Conservation (phyloP, 1,140 invertebrate genomes). For the Adoxophyes honmai region DNA sequence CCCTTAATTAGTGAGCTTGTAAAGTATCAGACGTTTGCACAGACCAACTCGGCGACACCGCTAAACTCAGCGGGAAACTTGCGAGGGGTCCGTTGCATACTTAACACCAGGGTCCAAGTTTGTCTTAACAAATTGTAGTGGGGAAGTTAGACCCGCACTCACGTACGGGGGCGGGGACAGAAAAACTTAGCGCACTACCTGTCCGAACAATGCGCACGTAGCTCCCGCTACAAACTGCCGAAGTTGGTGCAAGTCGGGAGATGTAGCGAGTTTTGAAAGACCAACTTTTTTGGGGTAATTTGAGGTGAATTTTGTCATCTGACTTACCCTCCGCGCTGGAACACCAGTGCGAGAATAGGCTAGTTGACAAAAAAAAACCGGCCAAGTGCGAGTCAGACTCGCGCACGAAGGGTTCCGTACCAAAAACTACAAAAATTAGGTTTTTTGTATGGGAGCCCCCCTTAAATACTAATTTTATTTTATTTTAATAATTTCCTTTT, state of each 20-base stretch:
- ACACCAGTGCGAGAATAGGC: no score
- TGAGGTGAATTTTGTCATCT: no score
- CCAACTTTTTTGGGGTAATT: no score
- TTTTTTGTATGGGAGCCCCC: no score
- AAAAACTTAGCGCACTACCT: slow-evolving; percentile 11
- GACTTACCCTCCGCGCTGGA: no score
- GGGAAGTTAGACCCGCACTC: slow-evolving; percentile 12
- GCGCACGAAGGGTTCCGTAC: no score
- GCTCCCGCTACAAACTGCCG: slow-evolving; percentile 7
- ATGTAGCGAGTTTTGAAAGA: not conserved
- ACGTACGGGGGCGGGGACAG: slow-evolving; percentile 9
- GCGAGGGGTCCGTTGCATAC: slow-evolving; percentile 4
- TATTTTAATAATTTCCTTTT: no score
- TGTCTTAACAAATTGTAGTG: slow-evolving; percentile 16
- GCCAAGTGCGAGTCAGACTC: no score
- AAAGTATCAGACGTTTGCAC: not conserved
- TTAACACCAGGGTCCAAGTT: slow-evolving; percentile 15
- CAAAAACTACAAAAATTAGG: no score
- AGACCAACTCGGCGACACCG: not conserved
- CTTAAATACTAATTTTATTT: no score
- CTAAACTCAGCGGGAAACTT: slow-evolving; percentile 1
- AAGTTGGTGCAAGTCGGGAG: not conserved
- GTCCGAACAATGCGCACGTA: slow-evolving; percentile 13
- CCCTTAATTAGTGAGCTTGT: not conserved
- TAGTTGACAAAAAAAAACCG: no score